phyloP scores from a whole-genome alignment of 2,113 vertebrate species.

The Paradoxurus hermaphroditus region DNA sequence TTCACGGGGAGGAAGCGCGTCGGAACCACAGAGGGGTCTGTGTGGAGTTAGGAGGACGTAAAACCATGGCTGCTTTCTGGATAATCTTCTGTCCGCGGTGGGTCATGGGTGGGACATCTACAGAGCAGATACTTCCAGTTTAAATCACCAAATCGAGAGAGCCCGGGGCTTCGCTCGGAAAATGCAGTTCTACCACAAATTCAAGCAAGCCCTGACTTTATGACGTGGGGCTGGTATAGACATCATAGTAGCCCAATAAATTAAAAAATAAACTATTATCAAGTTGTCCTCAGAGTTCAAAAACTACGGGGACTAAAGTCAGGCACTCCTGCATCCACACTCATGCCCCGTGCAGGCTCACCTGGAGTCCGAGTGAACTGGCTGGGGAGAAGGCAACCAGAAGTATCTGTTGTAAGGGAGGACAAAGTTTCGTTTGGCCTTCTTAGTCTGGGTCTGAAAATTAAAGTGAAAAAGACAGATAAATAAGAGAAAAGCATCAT shows the following conservation, averaged over 20 bases:
- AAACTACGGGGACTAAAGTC: neutral
- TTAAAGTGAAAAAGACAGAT: neutral
- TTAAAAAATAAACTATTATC: neutral
- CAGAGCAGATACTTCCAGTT: neutral
- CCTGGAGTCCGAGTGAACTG: neutral
- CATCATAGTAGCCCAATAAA: neutral
- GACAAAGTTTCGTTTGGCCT: neutral
- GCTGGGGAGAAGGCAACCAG: neutral
- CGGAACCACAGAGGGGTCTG: neutral
- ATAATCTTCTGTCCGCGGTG: rapidly evolving
- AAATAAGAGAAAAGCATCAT: neutral
- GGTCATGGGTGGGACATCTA: neutral
- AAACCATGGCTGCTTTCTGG: neutral
- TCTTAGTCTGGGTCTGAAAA: neutral
- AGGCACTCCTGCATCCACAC: neutral
- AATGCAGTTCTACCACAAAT: neutral
- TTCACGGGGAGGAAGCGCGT: neutral
- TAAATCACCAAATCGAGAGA: neutral
- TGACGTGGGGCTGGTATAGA: neutral
- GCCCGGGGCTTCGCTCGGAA: neutral
- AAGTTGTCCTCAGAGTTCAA: neutral
- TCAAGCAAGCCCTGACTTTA: neutral
- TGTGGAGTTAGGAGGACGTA: neutral
- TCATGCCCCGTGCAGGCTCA: neutral
- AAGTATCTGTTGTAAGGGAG: neutral